A percentile compares a stretch with the other conserved stretches of the same genome.
These are phyloP conservation scores for Acipenser ruthenus DNA, from an alignment of 2,797 vertebrate genomes.

Conservation along the genomic window DNA sequence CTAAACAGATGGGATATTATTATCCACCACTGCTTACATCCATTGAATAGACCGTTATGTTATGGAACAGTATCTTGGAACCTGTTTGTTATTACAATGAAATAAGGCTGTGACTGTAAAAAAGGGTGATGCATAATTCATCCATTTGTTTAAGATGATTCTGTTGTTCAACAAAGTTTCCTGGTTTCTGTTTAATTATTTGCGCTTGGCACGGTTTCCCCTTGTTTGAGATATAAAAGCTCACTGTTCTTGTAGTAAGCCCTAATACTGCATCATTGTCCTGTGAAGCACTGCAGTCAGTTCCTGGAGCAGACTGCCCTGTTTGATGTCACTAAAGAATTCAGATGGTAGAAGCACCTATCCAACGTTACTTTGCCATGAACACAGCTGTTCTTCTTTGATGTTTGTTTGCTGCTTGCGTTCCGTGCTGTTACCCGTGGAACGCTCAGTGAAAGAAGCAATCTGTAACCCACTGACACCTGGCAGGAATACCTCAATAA, in stretches of 20 bases:
- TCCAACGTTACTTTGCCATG: conserved; percentile 24
- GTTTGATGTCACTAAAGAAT: conserved; percentile 24
- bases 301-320: conserved; percentile 21
- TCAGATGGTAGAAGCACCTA: conserved; percentile 23
- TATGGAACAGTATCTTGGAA: too few species aligned
- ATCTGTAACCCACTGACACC: conserved; percentile 69
- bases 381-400: conserved; percentile 46
- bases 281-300: conserved; percentile 21
- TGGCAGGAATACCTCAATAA: conserved; percentile 65
- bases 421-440: conserved; percentile 57
- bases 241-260: conserved; percentile 28
- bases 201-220: conserved; percentile 31
- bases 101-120: too few species aligned
- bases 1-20: too few species aligned
- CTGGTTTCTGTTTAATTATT: too few species aligned
- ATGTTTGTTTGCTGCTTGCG: conserved; percentile 60
- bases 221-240: conserved; percentile 29
- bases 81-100: too few species aligned
- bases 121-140: too few species aligned
- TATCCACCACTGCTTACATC: too few species aligned
- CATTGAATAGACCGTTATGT: too few species aligned
- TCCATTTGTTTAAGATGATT: too few species aligned
- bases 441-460: conserved; percentile 38
- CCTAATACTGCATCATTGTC: conserved; percentile 27
- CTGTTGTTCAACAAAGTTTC: too few species aligned